Base-by-base conservation (phyloP, 2,113 vertebrate genomes). In the Microcebus murinus region DNA sequence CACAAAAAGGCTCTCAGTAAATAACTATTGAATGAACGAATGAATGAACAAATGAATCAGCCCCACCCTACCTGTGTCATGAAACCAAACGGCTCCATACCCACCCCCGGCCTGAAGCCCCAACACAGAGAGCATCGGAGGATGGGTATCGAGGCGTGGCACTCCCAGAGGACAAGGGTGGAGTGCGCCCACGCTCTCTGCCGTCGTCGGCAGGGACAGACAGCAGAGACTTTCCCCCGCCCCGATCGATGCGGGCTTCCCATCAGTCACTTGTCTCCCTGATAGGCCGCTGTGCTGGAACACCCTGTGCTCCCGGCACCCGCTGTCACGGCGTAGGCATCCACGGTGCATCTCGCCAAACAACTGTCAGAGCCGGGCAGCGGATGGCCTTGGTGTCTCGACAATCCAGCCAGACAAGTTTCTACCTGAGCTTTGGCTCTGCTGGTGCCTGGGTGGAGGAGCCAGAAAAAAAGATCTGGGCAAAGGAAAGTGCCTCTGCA, bases 371-470 rank as follows among this genome's bases (percentile, higher is more conserved):
- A 73, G 55, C 57, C 14, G 23, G 27, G 34, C 0, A 23, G 80
- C 25, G 3, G 63, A 67, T 68, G 48, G 67, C 79, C 1, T 3
- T 9, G 1, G 4, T 20, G 27, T 90, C 85, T 94, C 59, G 11
- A 45, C 83, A 63, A 92, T 87, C 52, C 59, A 84, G 88, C 63
- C 42, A 15, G 74, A 70, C 80, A 90, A 79, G 63, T 95, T 90
- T 91, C 50, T 12, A 20, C 95, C 94, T 90, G 82, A 93, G 93
- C 12, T 63, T 42, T 39, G 50, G 29, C 87, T 89, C 48, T 89
- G 67, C 67, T 1, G 0, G 79, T 79, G 39, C 17, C 86, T 34
- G 39, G 48, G 31, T 87, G 61, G 36, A 68, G 87, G 39, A 88
- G 21, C 23, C 80, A 25, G 57, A 42, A 91, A 45, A 45, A 71